These are phyloP conservation scores for Drosophila mettleri DNA, from an alignment of 2,888 invertebrate genomes.

Conservation along the genomic window DNA sequence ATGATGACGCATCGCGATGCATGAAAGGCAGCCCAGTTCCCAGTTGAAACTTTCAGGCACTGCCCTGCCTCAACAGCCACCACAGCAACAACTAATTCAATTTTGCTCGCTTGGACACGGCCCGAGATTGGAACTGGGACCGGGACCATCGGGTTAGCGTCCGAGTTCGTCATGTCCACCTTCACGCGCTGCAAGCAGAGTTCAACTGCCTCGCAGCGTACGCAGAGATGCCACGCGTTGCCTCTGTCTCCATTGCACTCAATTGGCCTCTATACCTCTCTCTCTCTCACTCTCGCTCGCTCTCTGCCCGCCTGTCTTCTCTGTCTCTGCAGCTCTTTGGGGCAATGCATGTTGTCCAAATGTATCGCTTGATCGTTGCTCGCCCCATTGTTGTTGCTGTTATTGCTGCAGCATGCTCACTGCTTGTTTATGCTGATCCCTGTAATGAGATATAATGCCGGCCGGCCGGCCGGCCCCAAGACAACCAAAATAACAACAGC, in stretches of 20 bases:
- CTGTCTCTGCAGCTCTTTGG: conserved; percentile 38
- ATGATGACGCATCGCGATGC: conserved; percentile 72
- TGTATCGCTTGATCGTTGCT: conserved; percentile 71
- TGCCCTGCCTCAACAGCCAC: conserved; percentile 66
- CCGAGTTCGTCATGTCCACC: conserved; percentile 67
- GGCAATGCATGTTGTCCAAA: conserved; percentile 63
- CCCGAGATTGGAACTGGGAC: not conserved
- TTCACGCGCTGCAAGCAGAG: conserved; percentile 67
- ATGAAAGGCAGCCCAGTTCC: conserved; percentile 44
- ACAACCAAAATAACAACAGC: conserved; percentile 40
- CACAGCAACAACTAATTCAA: conserved; percentile 63
- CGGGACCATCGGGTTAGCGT: conserved; percentile 26
- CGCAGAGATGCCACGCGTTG: conserved; percentile 56
- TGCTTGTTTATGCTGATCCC: conserved; percentile 79
- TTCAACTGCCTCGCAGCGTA: conserved; percentile 69
- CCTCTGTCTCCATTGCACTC: conserved; percentile 1
- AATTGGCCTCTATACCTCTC: conserved; percentile 11
- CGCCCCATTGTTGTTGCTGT: conserved; percentile 44
- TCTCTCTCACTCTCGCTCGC: not conserved
- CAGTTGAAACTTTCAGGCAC: conserved; percentile 37
- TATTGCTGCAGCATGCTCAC: conserved; percentile 64
- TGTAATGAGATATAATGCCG: conserved; percentile 81
- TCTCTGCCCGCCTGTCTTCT: not conserved
- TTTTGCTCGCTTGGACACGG: conserved; percentile 60
- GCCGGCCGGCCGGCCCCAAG: conserved; percentile 63